These are phyloP conservation scores for Calidris pygmaea DNA, from an alignment of 2,113 vertebrate species.

Conservation along the genomic window DNA sequence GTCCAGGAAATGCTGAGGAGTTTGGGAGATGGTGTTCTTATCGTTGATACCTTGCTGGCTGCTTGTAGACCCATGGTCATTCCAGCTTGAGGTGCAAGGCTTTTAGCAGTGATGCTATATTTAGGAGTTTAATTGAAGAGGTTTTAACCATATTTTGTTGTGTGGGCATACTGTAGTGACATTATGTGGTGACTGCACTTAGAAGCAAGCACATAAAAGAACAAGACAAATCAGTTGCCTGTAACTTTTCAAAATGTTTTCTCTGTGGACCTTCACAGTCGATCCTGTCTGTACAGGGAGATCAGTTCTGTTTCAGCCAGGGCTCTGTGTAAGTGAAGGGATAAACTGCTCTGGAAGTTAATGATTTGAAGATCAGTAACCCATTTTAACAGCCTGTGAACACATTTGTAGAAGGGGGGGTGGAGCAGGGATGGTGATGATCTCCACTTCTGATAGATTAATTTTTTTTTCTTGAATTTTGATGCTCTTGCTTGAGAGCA, in stretches of 20 bases:
- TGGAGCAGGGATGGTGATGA: neutral
- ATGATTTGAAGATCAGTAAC: neutral
- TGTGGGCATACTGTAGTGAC: neutral
- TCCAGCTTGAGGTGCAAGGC: neutral
- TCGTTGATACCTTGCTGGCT: fast-evolving
- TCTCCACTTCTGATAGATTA: neutral
- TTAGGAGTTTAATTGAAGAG: neutral
- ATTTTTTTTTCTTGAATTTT: neutral
- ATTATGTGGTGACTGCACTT: neutral
- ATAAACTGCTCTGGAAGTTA: neutral
- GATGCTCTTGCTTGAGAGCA: neutral
- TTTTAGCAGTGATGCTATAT: neutral
- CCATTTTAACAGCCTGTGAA: neutral
- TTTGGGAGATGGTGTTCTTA: fast-evolving
- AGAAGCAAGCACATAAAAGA: neutral
- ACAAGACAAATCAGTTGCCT: neutral
- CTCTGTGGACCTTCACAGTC: neutral
- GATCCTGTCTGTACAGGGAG: fast-evolving
- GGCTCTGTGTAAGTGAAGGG: neutral
- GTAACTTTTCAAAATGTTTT: neutral
- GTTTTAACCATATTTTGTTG: no score
- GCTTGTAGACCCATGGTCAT: fast-evolving
- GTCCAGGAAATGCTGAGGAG: neutral
- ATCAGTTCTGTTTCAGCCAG: neutral
- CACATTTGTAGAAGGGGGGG: neutral